Percentiles rank a stretch among this genome's conserved stretches.
phyloP scores from a whole-genome alignment of 2,113 vertebrate species.

The Rhinolophus ferrumequinum region DNA sequence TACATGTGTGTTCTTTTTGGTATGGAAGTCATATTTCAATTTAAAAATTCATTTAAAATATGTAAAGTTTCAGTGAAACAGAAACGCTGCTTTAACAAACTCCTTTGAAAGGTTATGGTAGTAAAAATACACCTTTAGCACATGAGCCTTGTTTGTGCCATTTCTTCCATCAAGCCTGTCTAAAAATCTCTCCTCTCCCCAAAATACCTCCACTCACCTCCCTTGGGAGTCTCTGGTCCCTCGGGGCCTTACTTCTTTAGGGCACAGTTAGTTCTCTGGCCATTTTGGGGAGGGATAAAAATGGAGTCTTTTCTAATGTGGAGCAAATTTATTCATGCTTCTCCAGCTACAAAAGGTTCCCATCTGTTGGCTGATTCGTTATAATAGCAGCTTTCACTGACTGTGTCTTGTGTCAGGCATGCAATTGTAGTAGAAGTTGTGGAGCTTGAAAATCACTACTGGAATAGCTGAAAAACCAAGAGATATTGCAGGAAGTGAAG shows the following conservation, averaged over 20 bases:
- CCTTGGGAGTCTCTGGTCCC: neutral
- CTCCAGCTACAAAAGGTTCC: neutral
- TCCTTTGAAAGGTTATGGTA: neutral
- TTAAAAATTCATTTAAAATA: neutral
- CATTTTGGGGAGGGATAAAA: neutral
- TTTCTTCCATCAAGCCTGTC: neutral
- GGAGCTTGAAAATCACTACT: neutral
- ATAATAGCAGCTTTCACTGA: neutral
- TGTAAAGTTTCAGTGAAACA: neutral
- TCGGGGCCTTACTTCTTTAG: neutral
- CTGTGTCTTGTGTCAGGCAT: neutral
- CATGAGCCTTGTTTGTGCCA: neutral
- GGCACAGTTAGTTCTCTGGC: neutral
- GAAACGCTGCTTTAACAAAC: constrained; percentile 2
- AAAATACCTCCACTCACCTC: neutral
- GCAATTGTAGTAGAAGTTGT: neutral
- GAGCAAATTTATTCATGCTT: neutral
- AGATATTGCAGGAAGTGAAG: neutral
- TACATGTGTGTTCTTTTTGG: neutral
- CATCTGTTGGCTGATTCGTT: neutral
- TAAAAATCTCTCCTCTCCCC: neutral
- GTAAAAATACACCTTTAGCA: neutral
- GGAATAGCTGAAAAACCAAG: neutral
- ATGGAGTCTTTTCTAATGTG: neutral
- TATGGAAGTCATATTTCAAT: neutral